Conservation (phyloP, 2,113 vertebrate species). For the Rhinolophus sinicus region DNA sequence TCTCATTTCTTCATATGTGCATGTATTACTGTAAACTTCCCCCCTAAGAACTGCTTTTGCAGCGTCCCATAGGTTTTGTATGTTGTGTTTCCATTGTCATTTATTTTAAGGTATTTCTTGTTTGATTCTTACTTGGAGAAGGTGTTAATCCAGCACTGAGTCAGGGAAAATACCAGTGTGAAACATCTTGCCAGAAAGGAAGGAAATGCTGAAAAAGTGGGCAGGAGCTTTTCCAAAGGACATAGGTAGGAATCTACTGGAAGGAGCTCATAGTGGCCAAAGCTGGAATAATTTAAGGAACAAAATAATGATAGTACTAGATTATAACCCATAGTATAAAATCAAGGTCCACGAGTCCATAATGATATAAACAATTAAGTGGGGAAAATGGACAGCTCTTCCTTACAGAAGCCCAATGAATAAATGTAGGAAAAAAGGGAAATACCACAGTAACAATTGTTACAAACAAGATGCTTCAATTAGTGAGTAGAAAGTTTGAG, state of each 20-base stretch:
- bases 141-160: background rate
- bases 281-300: background rate
- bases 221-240: background rate
- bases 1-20: background rate
- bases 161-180: background rate
- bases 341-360: too few relatives aligned
- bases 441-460: background rate
- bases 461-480: background rate
- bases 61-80: background rate
- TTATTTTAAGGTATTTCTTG: background rate
- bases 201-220: background rate
- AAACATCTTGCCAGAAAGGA: background rate
- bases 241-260: accelerated
- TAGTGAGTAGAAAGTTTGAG: background rate
- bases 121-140: background rate
- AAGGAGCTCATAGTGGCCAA: background rate
- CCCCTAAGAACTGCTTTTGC: background rate
- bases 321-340: background rate
- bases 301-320: background rate
- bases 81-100: background rate
- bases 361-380: background rate
- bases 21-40: background rate
- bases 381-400: background rate
- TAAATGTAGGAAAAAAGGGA: background rate
- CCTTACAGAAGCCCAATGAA: background rate